Evolutionary conservation across 2,797 vertebrate species (phyloP).

Genomic region (Lateolabrax maculatus): DNA sequence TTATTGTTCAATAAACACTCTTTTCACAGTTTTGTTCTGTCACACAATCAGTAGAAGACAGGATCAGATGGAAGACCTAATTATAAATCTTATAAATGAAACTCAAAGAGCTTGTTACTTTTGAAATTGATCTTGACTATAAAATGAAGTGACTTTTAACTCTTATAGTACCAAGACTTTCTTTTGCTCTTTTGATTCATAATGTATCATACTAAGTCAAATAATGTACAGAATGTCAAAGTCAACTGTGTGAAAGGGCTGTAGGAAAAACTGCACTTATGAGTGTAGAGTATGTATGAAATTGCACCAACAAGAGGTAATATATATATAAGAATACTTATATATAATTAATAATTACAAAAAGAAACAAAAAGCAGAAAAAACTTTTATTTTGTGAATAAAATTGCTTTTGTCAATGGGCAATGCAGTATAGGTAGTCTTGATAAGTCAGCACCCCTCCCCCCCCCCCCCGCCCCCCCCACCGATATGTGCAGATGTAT

Average conservation of each 20-base stretch:
- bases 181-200: slow-evolving; percentile 1
- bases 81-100: slow-evolving; percentile 1
- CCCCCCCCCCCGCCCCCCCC: neutral
- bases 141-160: neutral
- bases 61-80: slow-evolving; percentile 5
- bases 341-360: too few relatives aligned
- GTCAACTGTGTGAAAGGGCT: too few relatives aligned
- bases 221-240: neutral
- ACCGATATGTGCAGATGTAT: too few relatives aligned
- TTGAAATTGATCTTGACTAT: neutral
- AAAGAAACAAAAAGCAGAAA: too few relatives aligned
- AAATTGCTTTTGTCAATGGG: too few relatives aligned
- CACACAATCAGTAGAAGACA: neutral
- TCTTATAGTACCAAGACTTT: neutral
- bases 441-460: neutral
- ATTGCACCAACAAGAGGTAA: too few relatives aligned
- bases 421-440: neutral
- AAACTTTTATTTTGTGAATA: too few relatives aligned
- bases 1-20: neutral
- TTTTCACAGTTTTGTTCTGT: neutral
- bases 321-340: too few relatives aligned
- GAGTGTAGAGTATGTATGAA: too few relatives aligned
- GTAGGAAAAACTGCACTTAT: too few relatives aligned
- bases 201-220: neutral
- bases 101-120: neutral